Conservation (phyloP, 2,888 invertebrate species). For the Spodoptera exigua region DNA sequence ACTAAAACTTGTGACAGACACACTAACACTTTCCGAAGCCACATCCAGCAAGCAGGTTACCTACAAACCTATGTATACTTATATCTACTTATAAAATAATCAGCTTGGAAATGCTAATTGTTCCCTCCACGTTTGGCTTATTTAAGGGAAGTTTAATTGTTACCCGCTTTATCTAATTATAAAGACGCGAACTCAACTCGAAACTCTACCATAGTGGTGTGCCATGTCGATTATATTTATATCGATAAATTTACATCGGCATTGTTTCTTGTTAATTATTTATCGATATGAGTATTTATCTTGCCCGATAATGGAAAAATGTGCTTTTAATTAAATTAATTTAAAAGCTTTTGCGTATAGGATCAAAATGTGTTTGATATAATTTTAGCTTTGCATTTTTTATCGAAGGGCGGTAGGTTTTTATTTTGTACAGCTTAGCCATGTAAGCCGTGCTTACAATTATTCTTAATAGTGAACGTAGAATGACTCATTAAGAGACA, state of each 20-base stretch:
- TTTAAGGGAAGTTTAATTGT: conserved; percentile 88
- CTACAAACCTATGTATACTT: conserved; percentile 44
- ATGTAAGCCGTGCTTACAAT: too few species aligned
- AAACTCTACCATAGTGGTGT: conserved; percentile 58
- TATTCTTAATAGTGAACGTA: not conserved
- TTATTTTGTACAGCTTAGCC: too few species aligned
- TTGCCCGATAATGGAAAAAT: conserved; percentile 19
- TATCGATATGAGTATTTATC: conserved; percentile 19
- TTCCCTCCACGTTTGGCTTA: conserved; percentile 82
- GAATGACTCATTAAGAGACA: not conserved
- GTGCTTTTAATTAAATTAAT: conserved; percentile 22
- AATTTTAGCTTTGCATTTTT: too few species aligned
- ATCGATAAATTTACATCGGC: conserved; percentile 58
- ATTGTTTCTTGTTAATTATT: conserved; percentile 24
- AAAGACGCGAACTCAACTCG: conserved; percentile 80
- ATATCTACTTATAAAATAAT: conserved; percentile 86
- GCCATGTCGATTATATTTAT: conserved; percentile 52
- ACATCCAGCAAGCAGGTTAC: conserved; percentile 30
- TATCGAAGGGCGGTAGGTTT: too few species aligned
- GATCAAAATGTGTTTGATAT: not conserved
- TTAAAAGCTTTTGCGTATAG: not conserved
- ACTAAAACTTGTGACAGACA: not conserved
- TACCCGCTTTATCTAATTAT: conserved; percentile 87
- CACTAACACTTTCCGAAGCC: conserved; percentile 9
- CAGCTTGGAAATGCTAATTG: conserved; percentile 84